A percentile compares a stretch with the other conserved stretches of the same genome.
Evolutionary conservation across 2,888 invertebrate species (phyloP).

Genomic region (Tiliacea aurago): DNA sequence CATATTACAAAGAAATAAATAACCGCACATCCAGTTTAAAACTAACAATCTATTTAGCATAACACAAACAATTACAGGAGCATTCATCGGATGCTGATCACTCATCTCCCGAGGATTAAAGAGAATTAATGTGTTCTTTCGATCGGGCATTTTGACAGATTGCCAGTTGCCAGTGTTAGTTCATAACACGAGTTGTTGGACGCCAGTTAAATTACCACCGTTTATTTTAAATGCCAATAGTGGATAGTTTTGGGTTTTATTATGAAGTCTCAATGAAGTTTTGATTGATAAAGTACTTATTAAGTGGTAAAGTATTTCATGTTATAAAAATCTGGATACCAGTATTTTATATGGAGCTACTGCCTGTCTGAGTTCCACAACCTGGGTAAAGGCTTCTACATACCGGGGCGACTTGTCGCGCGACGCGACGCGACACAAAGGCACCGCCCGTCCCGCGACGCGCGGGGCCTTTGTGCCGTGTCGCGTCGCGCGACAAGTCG

Average conservation of each 20-base stretch:
- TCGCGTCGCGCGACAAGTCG: too few species aligned
- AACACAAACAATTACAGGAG: slow-evolving; percentile 46
- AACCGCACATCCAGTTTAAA: slow-evolving; percentile 7
- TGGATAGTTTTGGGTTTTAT: slow-evolving; percentile 16
- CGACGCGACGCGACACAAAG: too few species aligned
- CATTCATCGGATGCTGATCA: slow-evolving; percentile 30
- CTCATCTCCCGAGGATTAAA: slow-evolving; percentile 53
- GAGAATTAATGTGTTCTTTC: slow-evolving; percentile 23
- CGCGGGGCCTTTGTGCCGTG: too few species aligned
- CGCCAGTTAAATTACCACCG: slow-evolving; percentile 42
- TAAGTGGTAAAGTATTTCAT: background rate
- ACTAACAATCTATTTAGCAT: slow-evolving; percentile 29
- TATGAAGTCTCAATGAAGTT: slow-evolving; percentile 1
- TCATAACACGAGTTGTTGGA: slow-evolving; percentile 35
- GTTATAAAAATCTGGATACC: too few species aligned
- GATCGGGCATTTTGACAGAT: slow-evolving; percentile 41
- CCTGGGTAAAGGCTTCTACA: too few species aligned
- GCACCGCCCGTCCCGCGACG: too few species aligned
- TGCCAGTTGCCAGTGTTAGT: slow-evolving; percentile 47
- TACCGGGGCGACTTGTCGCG: too few species aligned
- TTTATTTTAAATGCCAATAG: slow-evolving; percentile 43
- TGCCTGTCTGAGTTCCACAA: too few species aligned
- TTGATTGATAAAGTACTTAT: slow-evolving; percentile 17
- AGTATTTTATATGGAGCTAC: too few species aligned
- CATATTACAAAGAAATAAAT: slow-evolving; percentile 27